Evolutionary conservation across 2,113 vertebrate species (phyloP).

Genomic region (Triplophysa rosa): DNA sequence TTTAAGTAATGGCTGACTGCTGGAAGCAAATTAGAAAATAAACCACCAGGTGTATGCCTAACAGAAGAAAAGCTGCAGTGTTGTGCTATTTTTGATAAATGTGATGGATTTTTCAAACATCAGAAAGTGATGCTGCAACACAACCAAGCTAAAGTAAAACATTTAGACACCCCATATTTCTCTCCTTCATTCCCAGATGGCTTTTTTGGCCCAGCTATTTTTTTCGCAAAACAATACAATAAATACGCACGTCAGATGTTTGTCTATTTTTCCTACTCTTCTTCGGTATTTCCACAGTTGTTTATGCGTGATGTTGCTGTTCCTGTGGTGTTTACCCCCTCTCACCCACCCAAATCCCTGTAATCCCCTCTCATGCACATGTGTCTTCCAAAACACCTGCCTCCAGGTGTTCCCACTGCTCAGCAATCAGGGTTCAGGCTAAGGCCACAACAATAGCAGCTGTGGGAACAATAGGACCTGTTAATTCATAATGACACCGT

Average conservation of each 20-base stretch:
- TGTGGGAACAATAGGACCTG: conserved; percentile 33
- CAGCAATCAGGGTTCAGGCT: conserved; percentile 37
- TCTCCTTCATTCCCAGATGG: conserved; percentile 33
- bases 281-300: conserved; percentile 9
- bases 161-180: conserved; percentile 35
- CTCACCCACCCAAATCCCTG: conserved; percentile 21
- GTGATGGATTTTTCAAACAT: conserved; percentile 70
- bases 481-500: conserved; percentile 28
- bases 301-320: background rate
- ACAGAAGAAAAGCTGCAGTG: conserved; percentile 69
- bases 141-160: conserved; percentile 35
- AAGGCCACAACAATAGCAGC: conserved; percentile 37
- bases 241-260: conserved; percentile 7
- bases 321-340: conserved; percentile 18
- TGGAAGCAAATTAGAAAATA: conserved; percentile 41
- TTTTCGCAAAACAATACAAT: background rate
- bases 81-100: conserved; percentile 69
- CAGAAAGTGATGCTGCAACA: conserved; percentile 65
- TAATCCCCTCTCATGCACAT: conserved; percentile 24
- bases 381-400: conserved; percentile 48
- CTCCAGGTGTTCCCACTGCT: conserved; percentile 47
- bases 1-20: conserved; percentile 61
- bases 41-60: conserved; percentile 59
- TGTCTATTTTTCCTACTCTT: background rate
- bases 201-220: background rate